These are phyloP conservation scores for Parazoanthus darwini DNA, from an alignment of 92 coral and sea anemone species.

Conservation along the genomic window DNA sequence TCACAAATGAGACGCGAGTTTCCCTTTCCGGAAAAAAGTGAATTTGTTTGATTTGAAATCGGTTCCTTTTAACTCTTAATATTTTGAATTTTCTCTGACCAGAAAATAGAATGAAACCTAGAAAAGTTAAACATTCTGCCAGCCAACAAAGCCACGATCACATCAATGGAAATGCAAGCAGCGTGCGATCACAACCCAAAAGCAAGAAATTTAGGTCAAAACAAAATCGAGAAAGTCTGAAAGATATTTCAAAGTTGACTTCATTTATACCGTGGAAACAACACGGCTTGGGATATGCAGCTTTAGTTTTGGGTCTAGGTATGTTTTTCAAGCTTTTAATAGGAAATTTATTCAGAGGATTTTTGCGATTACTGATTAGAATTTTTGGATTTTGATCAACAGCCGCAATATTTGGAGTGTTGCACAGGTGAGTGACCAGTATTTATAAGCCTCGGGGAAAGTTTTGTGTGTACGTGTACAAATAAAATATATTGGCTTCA, in stretches of 20 bases:
- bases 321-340: neutral
- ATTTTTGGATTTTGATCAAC: slow-evolving; percentile 39
- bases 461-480: neutral
- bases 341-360: neutral
- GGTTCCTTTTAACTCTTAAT: neutral
- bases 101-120: slow-evolving; percentile 34
- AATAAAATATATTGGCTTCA: slow-evolving; percentile 23
- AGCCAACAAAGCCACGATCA: slow-evolving; percentile 42
- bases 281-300: slow-evolving; percentile 66
- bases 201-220: slow-evolving; percentile 46
- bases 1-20: neutral
- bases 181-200: slow-evolving; percentile 47
- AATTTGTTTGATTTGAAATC: slow-evolving; percentile 2
- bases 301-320: slow-evolving; percentile 72
- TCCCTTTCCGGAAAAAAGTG: slow-evolving; percentile 2
- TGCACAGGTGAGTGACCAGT: slow-evolving; percentile 74
- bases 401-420: slow-evolving; percentile 79
- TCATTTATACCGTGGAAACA: slow-evolving; percentile 57
- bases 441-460: too few species aligned
- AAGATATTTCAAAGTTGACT: slow-evolving; percentile 10
- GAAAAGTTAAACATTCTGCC: slow-evolving; percentile 60
- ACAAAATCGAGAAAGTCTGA: slow-evolving; percentile 42
- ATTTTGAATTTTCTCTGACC: neutral
- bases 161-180: slow-evolving; percentile 52
- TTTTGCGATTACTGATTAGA: neutral